Percentiles rank a stretch among this genome's conserved stretches.
These are phyloP conservation scores for Catostylus mosaicus DNA, from an alignment of 30 jellyfish, hydroid and myxozoan genomes.

Conservation along the genomic window DNA sequence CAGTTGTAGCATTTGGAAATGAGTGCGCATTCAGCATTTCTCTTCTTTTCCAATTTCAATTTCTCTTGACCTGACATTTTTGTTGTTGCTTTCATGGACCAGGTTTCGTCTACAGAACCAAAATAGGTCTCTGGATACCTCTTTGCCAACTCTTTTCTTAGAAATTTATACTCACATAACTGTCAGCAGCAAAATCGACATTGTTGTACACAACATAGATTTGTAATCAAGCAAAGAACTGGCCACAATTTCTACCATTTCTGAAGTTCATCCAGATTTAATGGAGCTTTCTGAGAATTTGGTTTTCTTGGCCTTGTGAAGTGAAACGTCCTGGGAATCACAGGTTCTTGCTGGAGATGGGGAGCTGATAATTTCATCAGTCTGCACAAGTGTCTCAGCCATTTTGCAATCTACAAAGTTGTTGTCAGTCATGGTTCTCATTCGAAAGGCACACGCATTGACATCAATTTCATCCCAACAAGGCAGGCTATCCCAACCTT, in stretches of 20 bases:
- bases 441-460: slow-evolving; percentile 1
- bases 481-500: slow-evolving; percentile 29
- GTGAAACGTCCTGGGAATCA: no score
- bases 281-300: not conserved
- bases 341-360: slow-evolving; percentile 16
- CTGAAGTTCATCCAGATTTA: slow-evolving; percentile 23
- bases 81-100: slow-evolving; percentile 14
- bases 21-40: slow-evolving; percentile 21
- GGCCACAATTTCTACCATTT: slow-evolving; percentile 21
- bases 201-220: slow-evolving; percentile 3
- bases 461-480: slow-evolving; percentile 18
- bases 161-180: not conserved
- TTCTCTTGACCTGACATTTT: slow-evolving; percentile 16
- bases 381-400: not conserved
- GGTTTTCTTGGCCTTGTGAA: not conserved
- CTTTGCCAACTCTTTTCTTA: slow-evolving; percentile 33
- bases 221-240: slow-evolving; percentile 10
- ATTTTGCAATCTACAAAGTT: not conserved
- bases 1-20: not conserved
- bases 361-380: not conserved
- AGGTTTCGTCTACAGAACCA: slow-evolving; percentile 5
- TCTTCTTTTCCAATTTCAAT: not conserved
- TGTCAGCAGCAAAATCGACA: slow-evolving; percentile 40
- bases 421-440: slow-evolving; percentile 13
- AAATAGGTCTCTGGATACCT: slow-evolving; percentile 7